These are phyloP conservation scores for Streblospio benedicti DNA, from an alignment of 1,140 invertebrate genomes.

Conservation along the genomic window DNA sequence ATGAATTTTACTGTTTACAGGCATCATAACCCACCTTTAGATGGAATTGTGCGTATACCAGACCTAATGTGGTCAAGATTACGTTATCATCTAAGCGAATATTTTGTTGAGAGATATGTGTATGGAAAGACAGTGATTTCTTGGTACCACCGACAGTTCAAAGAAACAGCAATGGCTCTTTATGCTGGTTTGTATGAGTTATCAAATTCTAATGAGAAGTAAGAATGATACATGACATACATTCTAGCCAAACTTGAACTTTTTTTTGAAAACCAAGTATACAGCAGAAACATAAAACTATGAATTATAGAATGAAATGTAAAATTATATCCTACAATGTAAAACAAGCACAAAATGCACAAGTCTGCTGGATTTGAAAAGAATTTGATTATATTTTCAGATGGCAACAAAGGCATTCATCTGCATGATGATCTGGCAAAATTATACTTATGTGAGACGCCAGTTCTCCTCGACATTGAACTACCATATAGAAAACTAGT, in stretches of 20 bases:
- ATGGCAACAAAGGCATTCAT: constrained; percentile 59
- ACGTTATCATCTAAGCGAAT: constrained; percentile 40
- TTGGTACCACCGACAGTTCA: constrained; percentile 73
- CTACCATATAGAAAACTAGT: background rate
- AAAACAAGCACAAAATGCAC: no score
- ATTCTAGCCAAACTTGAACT: no score
- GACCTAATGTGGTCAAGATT: constrained; percentile 60
- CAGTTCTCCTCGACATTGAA: background rate
- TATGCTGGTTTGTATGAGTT: no score
- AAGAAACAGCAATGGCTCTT: constrained; percentile 79
- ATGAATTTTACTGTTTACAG: no score
- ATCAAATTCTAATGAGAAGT: no score
- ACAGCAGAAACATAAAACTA: no score
- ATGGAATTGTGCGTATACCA: constrained; percentile 37
- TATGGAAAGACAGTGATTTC: constrained; percentile 59
- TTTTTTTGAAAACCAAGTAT: no score
- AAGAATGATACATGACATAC: no score
- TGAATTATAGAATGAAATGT: no score
- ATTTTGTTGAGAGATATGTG: constrained; percentile 57
- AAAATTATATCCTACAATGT: no score
- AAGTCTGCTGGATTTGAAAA: no score
- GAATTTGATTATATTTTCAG: no score
- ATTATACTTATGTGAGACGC: background rate
- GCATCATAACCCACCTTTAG: constrained; percentile 39
- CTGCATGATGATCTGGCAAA: constrained; percentile 7